Conservation (phyloP, 2,888 invertebrate genomes). For the Eugnorisma glareosa region DNA sequence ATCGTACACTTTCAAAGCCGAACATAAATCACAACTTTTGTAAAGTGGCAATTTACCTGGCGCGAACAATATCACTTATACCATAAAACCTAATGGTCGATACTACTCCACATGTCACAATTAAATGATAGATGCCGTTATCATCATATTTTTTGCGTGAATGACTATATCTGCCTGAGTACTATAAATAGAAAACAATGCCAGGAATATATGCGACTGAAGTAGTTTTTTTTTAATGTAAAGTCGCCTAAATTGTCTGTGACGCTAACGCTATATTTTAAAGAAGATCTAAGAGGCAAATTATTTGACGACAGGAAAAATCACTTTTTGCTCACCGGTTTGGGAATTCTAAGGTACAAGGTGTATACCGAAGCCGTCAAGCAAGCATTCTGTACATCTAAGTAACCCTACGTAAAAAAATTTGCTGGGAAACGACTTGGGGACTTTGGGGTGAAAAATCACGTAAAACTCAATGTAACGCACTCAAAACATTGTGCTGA, state of each 20-base stretch:
- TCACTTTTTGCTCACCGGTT: neutral
- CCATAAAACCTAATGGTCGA: conserved; percentile 61
- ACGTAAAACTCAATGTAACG: no score
- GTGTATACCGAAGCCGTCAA: no score
- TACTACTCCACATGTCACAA: conserved; percentile 54
- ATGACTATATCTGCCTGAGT: neutral
- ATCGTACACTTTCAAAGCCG: conserved; percentile 76
- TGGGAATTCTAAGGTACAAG: no score
- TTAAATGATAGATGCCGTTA: conserved; percentile 56
- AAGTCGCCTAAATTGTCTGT: neutral
- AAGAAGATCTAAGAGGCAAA: neutral
- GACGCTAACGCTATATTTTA: neutral
- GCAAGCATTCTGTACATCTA: no score
- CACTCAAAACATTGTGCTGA: no score
- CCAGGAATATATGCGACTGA: neutral
- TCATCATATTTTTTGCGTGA: conserved; percentile 23
- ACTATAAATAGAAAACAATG: conserved; percentile 8
- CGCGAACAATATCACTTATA: conserved; percentile 69
- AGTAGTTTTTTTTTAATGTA: neutral
- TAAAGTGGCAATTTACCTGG: conserved; percentile 74
- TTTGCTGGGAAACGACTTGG: no score
- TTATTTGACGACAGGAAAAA: neutral
- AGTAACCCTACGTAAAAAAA: no score
- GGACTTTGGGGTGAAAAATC: no score
- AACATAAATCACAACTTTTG: conserved; percentile 78